Evolutionary conservation across 2,797 vertebrate species (phyloP), one percentile per base, ranked within the genome.

Genomic region (Alcedo atthis): DNA sequence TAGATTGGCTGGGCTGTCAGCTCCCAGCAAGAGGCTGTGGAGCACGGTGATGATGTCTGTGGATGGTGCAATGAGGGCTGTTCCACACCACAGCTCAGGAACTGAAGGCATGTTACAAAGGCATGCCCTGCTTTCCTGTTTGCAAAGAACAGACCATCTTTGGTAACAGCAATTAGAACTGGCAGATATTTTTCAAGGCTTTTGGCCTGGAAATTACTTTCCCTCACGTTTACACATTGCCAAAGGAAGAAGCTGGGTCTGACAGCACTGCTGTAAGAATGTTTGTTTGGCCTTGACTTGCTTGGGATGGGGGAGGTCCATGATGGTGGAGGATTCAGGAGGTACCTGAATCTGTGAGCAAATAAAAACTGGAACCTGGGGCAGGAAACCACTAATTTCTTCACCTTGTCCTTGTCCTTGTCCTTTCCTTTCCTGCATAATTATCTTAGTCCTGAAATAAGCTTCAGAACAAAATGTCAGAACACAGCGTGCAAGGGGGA

Each of bases 321-420:
- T 0, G 0, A 3, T 30, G 45, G n/a, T 22, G 46, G 55, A 48
- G 3, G 21, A 40, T 37, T 37, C 37, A 37, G 37, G 37, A 37
- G 37, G 37, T 40, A 40, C 21, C 43, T 54, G 16, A 76, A 54
- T 45, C 51, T 45, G 19, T 40, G 26, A 76, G 35, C 19, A 82
- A 81, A 75, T 13, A 19, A 68, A 70, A 69, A 30, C 24, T 51
- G 48, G 28, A 88, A 70, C 5, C 30, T 35, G 26, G 8, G 10
- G 11, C 15, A 66, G 21, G 5, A 62, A 89, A 80, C 30, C 18
- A 2, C 14, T 68, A 14, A 22, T 25, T 49, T 49, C 14, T 49
- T 25, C 48, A 25, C 25, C 48, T 48, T 13, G 37, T 24, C 12
- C 3, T 66, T 64, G 30, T 9, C 12, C 37, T 37, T 37, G 37